A percentile compares a stretch with the other conserved stretches of the same genome.
Evolutionary conservation across 2,888 invertebrate genomes (phyloP).

Genomic region (Apamea sordens): DNA sequence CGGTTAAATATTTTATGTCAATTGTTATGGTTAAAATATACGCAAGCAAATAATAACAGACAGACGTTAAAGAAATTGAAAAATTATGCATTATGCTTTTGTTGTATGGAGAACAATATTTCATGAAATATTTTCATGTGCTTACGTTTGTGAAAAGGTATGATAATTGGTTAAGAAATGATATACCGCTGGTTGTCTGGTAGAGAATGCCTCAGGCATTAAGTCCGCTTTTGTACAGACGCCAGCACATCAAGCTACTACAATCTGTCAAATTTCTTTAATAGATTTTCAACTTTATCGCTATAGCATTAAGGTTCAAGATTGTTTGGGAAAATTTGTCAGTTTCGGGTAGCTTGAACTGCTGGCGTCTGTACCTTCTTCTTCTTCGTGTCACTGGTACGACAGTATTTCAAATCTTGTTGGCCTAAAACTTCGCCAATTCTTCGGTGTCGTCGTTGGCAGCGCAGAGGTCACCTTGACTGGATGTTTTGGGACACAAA

Average conservation of each 20-base stretch:
- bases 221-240: neutral
- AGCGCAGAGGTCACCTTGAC: neutral
- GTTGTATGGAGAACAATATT: neutral
- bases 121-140: neutral
- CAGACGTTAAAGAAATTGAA: neutral
- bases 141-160: neutral
- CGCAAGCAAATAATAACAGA: neutral
- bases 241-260: too few relatives aligned
- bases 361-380: too few relatives aligned
- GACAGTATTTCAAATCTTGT: neutral
- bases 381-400: neutral
- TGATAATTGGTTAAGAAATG: neutral
- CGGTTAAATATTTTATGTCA: slow-evolving; percentile 16
- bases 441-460: neutral
- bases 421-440: neutral
- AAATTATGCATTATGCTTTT: neutral
- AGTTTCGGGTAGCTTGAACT: too few relatives aligned
- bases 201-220: neutral
- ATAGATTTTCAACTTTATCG: too few relatives aligned
- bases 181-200: neutral
- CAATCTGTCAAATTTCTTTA: too few relatives aligned
- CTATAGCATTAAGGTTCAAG: too few relatives aligned
- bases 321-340: too few relatives aligned
- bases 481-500: neutral
- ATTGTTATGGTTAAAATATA: slow-evolving; percentile 3